These are phyloP conservation scores for Clivina fossor DNA, from an alignment of 2,888 invertebrate species.

Conservation along the genomic window DNA sequence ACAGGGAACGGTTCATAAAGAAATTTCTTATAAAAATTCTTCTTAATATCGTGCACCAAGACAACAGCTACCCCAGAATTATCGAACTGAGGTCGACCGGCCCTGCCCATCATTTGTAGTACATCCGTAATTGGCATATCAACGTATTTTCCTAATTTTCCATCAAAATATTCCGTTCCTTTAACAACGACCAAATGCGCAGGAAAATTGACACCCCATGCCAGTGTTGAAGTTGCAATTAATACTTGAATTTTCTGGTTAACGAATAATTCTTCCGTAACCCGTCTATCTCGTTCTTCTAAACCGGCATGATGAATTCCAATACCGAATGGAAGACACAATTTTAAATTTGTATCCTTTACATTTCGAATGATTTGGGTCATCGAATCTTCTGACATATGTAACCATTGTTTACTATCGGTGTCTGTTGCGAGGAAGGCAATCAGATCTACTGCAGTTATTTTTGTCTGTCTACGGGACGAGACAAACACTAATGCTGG, in stretches of 20 bases:
- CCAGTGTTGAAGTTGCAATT: constrained; percentile 95
- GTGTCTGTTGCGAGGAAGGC: constrained; percentile 87
- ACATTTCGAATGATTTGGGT: constrained; percentile 71
- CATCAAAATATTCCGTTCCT: constrained; percentile 97
- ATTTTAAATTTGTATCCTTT: constrained; percentile 86
- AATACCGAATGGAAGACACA: constrained; percentile 95
- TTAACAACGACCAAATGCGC: constrained; percentile 98
- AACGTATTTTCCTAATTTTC: constrained; percentile 93
- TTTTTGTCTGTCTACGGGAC: constrained; percentile 91
- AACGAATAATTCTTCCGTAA: constrained; percentile 91
- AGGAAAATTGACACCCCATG: constrained; percentile 99
- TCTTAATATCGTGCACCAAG: constrained; percentile 93
- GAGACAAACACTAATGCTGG: constrained; percentile 95
- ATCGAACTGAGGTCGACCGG: constrained; percentile 97
- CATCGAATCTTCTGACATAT: constrained; percentile 83
- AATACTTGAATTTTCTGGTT: constrained; percentile 95
- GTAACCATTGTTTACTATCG: constrained; percentile 93
- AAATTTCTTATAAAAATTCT: constrained; percentile 99
- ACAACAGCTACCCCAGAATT: constrained; percentile 87
- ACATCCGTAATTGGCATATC: constrained; percentile 99
- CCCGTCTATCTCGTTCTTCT: constrained; percentile 86
- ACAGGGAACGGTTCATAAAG: constrained; percentile 99
- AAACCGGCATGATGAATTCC: constrained; percentile 98
- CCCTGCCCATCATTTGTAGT: constrained; percentile 99
- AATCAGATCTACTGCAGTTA: constrained; percentile 94